Evolutionary conservation across 2,797 vertebrate genomes (phyloP).

Genomic region (Molossus alvarezi): DNA sequence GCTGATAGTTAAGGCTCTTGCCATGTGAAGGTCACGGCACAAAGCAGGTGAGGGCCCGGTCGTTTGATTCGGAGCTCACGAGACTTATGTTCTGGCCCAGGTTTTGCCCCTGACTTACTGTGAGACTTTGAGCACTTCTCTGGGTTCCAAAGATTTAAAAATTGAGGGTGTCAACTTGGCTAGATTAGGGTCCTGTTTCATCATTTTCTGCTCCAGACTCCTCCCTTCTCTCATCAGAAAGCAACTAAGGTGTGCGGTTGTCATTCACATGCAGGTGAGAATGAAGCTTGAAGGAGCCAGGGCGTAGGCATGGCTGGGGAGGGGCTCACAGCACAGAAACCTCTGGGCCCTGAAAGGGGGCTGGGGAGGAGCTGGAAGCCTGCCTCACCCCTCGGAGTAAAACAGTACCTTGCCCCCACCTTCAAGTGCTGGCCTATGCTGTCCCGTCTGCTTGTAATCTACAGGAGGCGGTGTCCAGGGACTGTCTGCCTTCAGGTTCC

Average conservation of each 20-base stretch:
- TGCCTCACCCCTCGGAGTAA: neutral
- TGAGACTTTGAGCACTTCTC: neutral
- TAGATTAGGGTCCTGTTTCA: neutral
- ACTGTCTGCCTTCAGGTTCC: neutral
- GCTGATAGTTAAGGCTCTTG: neutral
- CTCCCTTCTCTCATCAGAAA: neutral
- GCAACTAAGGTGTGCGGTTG: neutral
- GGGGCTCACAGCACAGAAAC: neutral
- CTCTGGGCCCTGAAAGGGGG: neutral
- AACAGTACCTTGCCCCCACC: neutral
- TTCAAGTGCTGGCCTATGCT: neutral
- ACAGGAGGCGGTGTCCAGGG: neutral
- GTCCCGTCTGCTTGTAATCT: neutral
- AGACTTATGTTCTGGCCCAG: neutral
- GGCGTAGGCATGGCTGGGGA: neutral
- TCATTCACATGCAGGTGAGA: slow-evolving; percentile 33
- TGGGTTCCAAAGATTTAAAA: neutral
- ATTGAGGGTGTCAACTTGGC: neutral
- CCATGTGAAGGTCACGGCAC: neutral
- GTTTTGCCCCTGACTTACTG: neutral
- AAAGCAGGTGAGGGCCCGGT: neutral
- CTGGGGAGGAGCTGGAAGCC: neutral
- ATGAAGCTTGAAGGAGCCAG: neutral
- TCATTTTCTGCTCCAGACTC: neutral
- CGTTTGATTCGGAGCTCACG: neutral